A percentile compares a stretch with the other conserved stretches of the same genome.
Conservation (phyloP, 2,797 vertebrate species). For the Craterocephalus amniculus region DNA sequence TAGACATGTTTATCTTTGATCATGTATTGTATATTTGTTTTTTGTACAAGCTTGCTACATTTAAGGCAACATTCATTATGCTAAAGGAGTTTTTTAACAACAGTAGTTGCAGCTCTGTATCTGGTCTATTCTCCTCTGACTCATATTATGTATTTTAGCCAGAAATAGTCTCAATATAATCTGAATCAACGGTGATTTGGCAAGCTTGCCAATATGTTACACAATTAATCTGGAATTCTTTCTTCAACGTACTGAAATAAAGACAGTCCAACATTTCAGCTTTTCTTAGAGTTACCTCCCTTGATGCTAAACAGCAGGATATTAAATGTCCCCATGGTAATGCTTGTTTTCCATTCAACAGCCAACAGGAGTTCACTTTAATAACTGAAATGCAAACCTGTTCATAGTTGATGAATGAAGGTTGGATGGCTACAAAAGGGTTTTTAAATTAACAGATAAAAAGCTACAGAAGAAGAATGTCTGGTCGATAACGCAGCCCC, state of each 20-base stretch:
- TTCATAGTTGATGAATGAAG: constrained; percentile 55
- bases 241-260: constrained; percentile 74
- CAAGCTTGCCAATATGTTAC: constrained; percentile 53
- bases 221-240: constrained; percentile 67
- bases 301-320: constrained; percentile 57
- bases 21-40: constrained; percentile 72
- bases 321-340: constrained; percentile 46
- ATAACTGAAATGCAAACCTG: constrained; percentile 54
- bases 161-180: constrained; percentile 54
- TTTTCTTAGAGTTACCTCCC: constrained; percentile 54
- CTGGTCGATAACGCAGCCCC: constrained; percentile 35
- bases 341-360: constrained; percentile 49
- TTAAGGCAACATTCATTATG: constrained; percentile 46
- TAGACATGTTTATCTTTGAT: constrained; percentile 51
- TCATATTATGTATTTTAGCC: constrained; percentile 59
- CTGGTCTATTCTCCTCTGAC: constrained; percentile 52
- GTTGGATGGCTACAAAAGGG: constrained; percentile 43
- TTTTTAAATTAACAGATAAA: constrained; percentile 45
- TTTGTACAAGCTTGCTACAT: constrained; percentile 47
- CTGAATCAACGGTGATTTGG: constrained; percentile 51
- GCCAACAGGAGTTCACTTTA: constrained; percentile 45
- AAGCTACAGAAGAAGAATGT: constrained; percentile 38
- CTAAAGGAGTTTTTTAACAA: constrained; percentile 46
- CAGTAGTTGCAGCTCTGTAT: constrained; percentile 49
- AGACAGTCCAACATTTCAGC: constrained; percentile 69